phyloP scores from a whole-genome alignment of 2,888 invertebrate genomes.

The Merodon equestris region DNA sequence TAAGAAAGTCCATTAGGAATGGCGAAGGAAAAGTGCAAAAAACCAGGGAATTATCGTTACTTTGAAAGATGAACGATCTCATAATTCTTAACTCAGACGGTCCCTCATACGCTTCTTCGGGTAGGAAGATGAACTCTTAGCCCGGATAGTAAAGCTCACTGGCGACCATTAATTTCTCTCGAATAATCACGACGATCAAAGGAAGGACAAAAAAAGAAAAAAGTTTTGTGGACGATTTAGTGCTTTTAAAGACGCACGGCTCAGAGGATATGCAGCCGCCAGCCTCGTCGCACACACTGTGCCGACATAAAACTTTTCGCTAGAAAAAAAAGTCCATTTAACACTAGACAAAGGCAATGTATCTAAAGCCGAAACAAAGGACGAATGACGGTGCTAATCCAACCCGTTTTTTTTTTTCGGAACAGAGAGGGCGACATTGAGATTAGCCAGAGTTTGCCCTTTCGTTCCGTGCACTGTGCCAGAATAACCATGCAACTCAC shows the following conservation, averaged over 20 bases:
- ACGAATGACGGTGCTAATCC: slow-evolving; percentile 49
- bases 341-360: slow-evolving; percentile 54
- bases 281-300: not conserved
- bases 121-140: too few relatives aligned
- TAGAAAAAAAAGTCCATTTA: slow-evolving; percentile 17
- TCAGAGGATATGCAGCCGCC: not conserved
- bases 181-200: too few relatives aligned
- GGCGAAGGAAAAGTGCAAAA: too few relatives aligned
- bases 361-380: slow-evolving; percentile 60
- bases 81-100: not conserved
- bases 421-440: slow-evolving; percentile 54
- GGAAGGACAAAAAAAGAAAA: slow-evolving; percentile 3
- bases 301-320: slow-evolving; percentile 29
- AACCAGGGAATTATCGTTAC: too few relatives aligned
- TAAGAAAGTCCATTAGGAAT: too few relatives aligned
- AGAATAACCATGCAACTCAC: slow-evolving; percentile 6
- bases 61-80: not conserved
- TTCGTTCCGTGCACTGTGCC: slow-evolving; percentile 35
- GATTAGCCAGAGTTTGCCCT: slow-evolving; percentile 64
- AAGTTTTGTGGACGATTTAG: too few relatives aligned
- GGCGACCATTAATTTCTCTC: too few relatives aligned
- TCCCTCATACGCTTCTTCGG: slow-evolving; percentile 1
- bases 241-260: not conserved
- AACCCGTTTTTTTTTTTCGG: slow-evolving; percentile 24
- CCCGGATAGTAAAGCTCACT: too few relatives aligned